Evolutionary conservation across 1,140 invertebrate species (phyloP).

Genomic region (Spodoptera litura): DNA sequence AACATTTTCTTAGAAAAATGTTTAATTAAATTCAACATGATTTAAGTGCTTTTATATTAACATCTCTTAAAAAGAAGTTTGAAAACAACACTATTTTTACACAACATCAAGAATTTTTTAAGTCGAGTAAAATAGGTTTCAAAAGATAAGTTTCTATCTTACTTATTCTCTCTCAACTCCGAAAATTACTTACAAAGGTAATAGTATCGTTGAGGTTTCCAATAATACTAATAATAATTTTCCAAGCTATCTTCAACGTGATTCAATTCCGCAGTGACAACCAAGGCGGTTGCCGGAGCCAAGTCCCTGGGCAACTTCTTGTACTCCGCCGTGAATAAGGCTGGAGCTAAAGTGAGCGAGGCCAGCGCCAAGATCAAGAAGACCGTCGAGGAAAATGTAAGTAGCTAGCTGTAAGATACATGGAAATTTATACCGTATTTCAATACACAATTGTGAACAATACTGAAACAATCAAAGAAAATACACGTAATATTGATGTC

Average conservation of each 20-base stretch:
- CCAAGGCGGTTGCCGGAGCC: constrained; percentile 96
- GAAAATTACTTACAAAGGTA: neutral
- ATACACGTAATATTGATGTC: neutral
- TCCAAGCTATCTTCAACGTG: neutral
- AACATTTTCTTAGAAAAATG: neutral
- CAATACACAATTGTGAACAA: constrained; percentile 12
- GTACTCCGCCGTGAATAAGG: constrained; percentile 96
- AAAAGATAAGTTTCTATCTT: too few species aligned
- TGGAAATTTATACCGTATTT: too few species aligned
- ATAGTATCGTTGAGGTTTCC: too few species aligned
- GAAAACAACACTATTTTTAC: neutral
- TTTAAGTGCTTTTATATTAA: neutral
- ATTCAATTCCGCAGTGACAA: constrained; percentile 89
- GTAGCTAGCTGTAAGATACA: constrained; percentile 69
- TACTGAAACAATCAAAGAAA: constrained; percentile 4
- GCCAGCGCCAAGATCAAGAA: constrained; percentile 97
- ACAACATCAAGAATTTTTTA: neutral
- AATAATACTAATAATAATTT: neutral
- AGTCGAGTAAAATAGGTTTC: too few species aligned
- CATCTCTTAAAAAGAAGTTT: constrained; percentile 11
- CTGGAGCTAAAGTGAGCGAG: constrained; percentile 96
- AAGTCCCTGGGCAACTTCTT: constrained; percentile 97
- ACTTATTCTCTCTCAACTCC: too few species aligned
- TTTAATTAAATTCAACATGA: neutral
- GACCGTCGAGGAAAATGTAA: constrained; percentile 98